These are phyloP conservation scores for Mustela nigripes DNA, from an alignment of 2,113 vertebrate species.

Conservation along the genomic window DNA sequence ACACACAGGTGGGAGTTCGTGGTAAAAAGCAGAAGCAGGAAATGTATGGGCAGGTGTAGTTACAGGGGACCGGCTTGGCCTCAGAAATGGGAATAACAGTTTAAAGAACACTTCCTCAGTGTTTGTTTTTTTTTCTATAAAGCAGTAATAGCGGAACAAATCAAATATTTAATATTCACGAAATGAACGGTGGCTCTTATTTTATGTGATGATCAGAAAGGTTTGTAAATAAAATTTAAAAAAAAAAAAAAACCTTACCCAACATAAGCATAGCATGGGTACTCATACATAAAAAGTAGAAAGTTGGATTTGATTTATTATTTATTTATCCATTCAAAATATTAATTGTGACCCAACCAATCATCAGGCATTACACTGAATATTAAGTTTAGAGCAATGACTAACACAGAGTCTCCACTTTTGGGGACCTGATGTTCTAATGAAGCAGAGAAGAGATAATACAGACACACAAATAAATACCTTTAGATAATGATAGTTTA, in stretches of 20 bases:
- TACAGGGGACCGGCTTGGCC: background rate
- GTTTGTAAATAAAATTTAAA: conserved; percentile 41
- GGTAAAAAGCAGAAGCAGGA: background rate
- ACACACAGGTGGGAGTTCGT: no score
- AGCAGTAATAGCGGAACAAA: conserved; percentile 18
- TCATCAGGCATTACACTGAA: background rate
- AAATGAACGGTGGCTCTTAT: conserved; percentile 16
- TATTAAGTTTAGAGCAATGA: background rate
- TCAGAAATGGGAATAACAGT: background rate
- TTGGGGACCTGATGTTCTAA: background rate
- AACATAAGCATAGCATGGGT: background rate
- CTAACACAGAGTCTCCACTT: background rate
- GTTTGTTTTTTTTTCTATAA: background rate
- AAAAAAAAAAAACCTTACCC: background rate
- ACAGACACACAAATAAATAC: background rate
- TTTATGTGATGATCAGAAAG: conserved; percentile 40
- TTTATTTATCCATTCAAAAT: conserved; percentile 3
- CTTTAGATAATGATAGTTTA: background rate
- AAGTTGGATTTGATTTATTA: background rate
- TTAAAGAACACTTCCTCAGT: background rate
- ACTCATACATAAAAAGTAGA: background rate
- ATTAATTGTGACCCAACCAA: background rate
- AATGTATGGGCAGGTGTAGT: background rate
- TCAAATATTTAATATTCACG: conserved; percentile 43
- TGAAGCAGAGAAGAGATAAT: background rate